Percentiles rank a stretch among this genome's conserved stretches.
These are phyloP conservation scores for Papilio demoleus DNA, from an alignment of 2,888 invertebrate species.

Conservation along the genomic window DNA sequence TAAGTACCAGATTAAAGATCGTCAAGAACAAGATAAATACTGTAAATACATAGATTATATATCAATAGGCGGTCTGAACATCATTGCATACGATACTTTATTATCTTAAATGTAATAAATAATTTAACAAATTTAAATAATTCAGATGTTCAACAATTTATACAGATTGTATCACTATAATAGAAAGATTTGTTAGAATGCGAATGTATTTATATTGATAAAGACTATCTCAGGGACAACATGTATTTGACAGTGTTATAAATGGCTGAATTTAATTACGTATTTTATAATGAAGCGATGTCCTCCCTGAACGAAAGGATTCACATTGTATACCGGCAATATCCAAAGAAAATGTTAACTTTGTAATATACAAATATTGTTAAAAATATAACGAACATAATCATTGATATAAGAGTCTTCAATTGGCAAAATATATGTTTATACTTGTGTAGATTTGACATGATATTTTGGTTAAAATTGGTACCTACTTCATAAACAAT, in stretches of 20 bases:
- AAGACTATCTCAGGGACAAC: neutral
- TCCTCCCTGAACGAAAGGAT: neutral
- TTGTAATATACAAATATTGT: neutral
- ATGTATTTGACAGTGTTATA: conserved; percentile 2
- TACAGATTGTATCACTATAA: neutral
- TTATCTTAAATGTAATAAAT: conserved; percentile 9
- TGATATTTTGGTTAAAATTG: too few relatives aligned
- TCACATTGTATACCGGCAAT: too few relatives aligned
- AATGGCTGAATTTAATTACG: neutral
- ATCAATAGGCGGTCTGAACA: conserved; percentile 1
- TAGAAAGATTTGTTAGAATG: conserved; percentile 9
- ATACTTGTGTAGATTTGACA: too few relatives aligned
- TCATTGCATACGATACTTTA: conserved; percentile 1
- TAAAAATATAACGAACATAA: neutral
- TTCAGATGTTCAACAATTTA: conserved; percentile 4
- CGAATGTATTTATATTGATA: neutral
- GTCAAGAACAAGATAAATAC: conserved; percentile 20
- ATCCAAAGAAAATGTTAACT: neutral
- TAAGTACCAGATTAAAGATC: neutral
- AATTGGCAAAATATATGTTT: neutral
- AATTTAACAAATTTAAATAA: conserved; percentile 20
- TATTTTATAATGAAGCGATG: neutral
- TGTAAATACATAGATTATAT: conserved; percentile 1
- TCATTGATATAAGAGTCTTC: neutral
- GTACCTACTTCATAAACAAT: too few relatives aligned